These are phyloP conservation scores for Stomatorhinus walkeri DNA, from an alignment of 2,797 vertebrate species.

Conservation along the genomic window DNA sequence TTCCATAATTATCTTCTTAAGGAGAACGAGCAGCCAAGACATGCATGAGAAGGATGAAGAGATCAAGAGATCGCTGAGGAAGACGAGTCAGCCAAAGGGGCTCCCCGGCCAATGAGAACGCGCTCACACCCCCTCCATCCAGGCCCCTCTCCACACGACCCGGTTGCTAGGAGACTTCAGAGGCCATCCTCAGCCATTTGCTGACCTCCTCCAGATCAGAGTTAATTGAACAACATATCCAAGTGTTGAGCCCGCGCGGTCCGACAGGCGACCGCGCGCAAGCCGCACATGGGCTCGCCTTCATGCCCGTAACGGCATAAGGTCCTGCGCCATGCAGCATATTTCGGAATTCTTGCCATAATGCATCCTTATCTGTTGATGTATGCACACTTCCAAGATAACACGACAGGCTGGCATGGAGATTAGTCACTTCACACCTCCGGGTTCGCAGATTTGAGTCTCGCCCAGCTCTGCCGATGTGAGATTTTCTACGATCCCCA, in stretches of 20 bases:
- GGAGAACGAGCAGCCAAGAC: neutral
- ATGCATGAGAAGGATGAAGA: neutral
- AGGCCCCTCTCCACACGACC: neutral
- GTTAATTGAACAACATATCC: neutral
- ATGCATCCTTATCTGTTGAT: neutral
- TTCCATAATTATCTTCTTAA: neutral
- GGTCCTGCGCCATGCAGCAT: neutral
- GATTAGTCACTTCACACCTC: neutral
- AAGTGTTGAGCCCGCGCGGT: neutral
- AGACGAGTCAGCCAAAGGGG: neutral
- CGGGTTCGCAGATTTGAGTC: neutral
- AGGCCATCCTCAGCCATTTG: constrained; percentile 4
- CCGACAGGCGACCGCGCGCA: neutral
- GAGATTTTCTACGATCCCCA: neutral
- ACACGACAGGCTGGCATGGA: neutral
- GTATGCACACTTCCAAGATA: neutral
- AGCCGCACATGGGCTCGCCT: neutral
- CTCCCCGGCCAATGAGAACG: constrained; percentile 3
- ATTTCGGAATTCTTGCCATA: neutral
- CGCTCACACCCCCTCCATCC: neutral
- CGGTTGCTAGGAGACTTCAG: constrained; percentile 22
- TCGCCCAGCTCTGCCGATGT: neutral
- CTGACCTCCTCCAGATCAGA: constrained; percentile 5
- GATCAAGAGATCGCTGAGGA: neutral
- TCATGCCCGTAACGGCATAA: neutral